phyloP scores from a whole-genome alignment of 2,113 vertebrate genomes.

The Anser cygnoides region DNA sequence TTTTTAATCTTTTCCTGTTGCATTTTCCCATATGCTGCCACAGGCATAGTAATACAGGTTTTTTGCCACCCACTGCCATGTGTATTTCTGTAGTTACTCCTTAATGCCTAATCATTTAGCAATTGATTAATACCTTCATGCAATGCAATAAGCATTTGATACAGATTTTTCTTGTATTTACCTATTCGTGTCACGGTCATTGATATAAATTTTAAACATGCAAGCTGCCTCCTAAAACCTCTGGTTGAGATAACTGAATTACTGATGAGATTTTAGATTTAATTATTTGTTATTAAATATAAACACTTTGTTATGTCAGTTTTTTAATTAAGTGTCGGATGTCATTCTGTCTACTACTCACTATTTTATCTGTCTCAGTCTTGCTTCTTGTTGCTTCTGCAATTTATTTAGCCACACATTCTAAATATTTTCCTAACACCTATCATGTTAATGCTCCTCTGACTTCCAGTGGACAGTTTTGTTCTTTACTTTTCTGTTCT shows the following conservation, averaged over 20 bases:
- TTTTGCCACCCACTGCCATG: background rate
- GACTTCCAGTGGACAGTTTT: background rate
- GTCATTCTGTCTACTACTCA: background rate
- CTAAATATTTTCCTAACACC: background rate
- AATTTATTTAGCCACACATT: background rate
- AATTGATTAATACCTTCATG: background rate
- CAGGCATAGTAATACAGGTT: background rate
- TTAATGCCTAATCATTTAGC: background rate
- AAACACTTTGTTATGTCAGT: background rate
- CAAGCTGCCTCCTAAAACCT: background rate
- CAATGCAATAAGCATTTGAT: background rate
- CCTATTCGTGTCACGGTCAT: background rate
- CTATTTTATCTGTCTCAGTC: background rate
- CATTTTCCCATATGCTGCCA: background rate
- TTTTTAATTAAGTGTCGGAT: background rate
- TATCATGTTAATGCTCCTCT: background rate
- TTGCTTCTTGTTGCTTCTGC: background rate
- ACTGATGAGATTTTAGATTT: background rate
- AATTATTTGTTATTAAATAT: background rate
- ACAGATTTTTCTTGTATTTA: background rate
- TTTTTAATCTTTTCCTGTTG: background rate
- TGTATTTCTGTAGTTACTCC: background rate
- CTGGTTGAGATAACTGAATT: background rate
- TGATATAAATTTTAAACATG: background rate
- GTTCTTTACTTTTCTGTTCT: background rate